Conservation (phyloP, 2,797 vertebrate genomes). For the Falco columbarius region DNA sequence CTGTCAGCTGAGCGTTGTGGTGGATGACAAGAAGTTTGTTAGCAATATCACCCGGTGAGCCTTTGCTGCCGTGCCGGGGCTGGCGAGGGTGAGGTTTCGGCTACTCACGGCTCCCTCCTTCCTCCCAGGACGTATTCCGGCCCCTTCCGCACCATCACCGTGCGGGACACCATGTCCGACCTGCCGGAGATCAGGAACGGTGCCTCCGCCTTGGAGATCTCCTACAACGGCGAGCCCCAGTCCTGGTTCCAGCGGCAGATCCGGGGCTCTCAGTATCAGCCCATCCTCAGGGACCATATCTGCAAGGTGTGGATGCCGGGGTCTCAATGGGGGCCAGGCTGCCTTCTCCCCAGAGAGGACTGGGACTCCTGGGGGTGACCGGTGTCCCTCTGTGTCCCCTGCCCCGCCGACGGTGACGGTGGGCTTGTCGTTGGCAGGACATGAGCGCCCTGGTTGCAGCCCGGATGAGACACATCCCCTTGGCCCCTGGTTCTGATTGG, state of each 20-base stretch:
- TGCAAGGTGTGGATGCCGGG: constrained; percentile 85
- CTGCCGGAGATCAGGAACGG: constrained; percentile 95
- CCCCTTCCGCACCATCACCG: constrained; percentile 94
- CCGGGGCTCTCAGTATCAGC: constrained; percentile 93
- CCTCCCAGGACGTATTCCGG: constrained; percentile 86
- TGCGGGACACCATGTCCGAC: constrained; percentile 96
- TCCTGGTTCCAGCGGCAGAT: constrained; percentile 99
- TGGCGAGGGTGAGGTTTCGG: accelerated
- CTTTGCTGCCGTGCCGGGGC: accelerated
- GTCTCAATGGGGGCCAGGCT: not conserved
- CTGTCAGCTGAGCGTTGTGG: constrained; percentile 92
- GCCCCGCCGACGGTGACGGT: not conserved
- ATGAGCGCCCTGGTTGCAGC: constrained; percentile 96
- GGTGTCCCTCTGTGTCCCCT: too few relatives aligned
- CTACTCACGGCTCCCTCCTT: accelerated
- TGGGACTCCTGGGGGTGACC: too few relatives aligned
- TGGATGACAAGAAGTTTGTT: constrained; percentile 93
- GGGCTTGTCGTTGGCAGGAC: constrained; percentile 78
- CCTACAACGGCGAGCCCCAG: constrained; percentile 96
- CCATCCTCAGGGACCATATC: constrained; percentile 96
- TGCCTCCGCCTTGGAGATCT: constrained; percentile 89
- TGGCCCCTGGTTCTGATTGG: constrained; percentile 96
- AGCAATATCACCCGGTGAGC: constrained; percentile 92
- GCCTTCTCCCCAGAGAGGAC: too few relatives aligned
- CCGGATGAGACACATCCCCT: constrained; percentile 93